Base-by-base conservation (phyloP, 2,113 vertebrate species). In the Oxyura jamaicensis region DNA sequence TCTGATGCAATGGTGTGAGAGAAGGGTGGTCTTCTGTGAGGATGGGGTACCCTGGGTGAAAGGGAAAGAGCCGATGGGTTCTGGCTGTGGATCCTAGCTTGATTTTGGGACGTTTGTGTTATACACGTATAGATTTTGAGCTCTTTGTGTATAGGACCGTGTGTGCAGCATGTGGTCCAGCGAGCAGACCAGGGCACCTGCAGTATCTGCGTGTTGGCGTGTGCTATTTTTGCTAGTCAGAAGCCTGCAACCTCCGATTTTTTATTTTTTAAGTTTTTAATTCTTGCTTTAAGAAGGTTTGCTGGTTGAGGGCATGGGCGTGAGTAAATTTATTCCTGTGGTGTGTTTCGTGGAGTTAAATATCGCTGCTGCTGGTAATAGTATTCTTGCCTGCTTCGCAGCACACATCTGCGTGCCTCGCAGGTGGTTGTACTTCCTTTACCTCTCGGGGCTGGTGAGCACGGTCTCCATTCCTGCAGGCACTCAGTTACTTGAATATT, bases 81-180 rank as follows among this genome's bases (percentile, higher is more conserved):
- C 44, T 60, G 53, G 23, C 53, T 74, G 10, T 59, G 35, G 19
- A 28, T 19, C 62, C 65, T 15, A 50, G 12, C 21, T 11, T 21
- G 21, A 10, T 35, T 7, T 15, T 13, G 58, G 41, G 48, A 12
- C 15, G 7, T 58, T 67, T 41, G 48, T 53, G 28, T 11, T 53
- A 3, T 17, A 6, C 20, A 15, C 0, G 3, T 0, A 1, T 11
- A 31, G 53, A 5, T 26, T 35, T 11, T 2, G 8, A 69, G 50
- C 50, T 71, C 25, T 48, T 29, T 60, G 13, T 33, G 15, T 17
- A 1, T 3, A 25, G 46, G 66, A 8, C 46, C 6, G 2, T 3
- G 28, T 26, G 44, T 56, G 5, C 63, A 52, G 36, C 69, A 19
- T 41, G 21, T 62, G 59, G 5, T 35, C 63, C 0, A 0, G 1